Percentiles rank a stretch among this genome's conserved stretches.
These are phyloP conservation scores for Poecilia latipinna DNA, from an alignment of 2,113 vertebrate genomes.

Conservation along the genomic window DNA sequence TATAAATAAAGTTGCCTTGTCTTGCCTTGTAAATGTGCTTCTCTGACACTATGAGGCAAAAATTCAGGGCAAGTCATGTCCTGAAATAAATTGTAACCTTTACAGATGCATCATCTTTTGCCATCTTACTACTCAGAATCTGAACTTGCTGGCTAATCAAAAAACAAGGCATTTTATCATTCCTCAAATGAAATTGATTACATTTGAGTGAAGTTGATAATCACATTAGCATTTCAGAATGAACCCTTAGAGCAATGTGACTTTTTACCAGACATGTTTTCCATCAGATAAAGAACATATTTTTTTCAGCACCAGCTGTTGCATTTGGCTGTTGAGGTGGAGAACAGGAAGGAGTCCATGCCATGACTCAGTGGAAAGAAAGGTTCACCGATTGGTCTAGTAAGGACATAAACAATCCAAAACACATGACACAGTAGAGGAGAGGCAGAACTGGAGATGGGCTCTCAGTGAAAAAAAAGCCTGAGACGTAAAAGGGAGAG, in stretches of 20 bases:
- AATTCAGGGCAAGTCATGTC: slow-evolving; percentile 35
- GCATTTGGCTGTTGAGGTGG: slow-evolving; percentile 56
- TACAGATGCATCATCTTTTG: slow-evolving; percentile 28
- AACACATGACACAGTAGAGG: slow-evolving; percentile 19
- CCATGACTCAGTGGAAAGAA: slow-evolving; percentile 70
- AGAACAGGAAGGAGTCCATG: slow-evolving; percentile 58
- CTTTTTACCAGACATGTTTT: slow-evolving; percentile 52
- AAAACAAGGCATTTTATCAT: slow-evolving; percentile 22
- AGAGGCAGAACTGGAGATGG: background rate
- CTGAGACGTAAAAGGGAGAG: background rate
- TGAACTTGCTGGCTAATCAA: slow-evolving; percentile 16
- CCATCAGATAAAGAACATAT: slow-evolving; percentile 65
- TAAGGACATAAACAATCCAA: slow-evolving; percentile 49
- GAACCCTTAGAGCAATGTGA: slow-evolving; percentile 44
- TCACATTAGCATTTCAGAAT: slow-evolving; percentile 36
- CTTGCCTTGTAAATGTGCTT: slow-evolving; percentile 19
- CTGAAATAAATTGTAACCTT: slow-evolving; percentile 18
- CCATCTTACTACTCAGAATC: slow-evolving; percentile 3
- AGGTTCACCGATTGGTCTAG: slow-evolving; percentile 44
- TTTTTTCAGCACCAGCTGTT: slow-evolving; percentile 67
- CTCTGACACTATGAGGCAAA: slow-evolving; percentile 43
- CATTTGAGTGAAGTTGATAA: slow-evolving; percentile 35
- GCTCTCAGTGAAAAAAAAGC: background rate
- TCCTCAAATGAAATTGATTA: slow-evolving; percentile 33
- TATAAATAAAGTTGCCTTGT: no score